Evolutionary conservation across 2,113 vertebrate genomes (phyloP), one percentile per base, ranked within the genome.

Genomic region (Protomyctophum bolini): DNA sequence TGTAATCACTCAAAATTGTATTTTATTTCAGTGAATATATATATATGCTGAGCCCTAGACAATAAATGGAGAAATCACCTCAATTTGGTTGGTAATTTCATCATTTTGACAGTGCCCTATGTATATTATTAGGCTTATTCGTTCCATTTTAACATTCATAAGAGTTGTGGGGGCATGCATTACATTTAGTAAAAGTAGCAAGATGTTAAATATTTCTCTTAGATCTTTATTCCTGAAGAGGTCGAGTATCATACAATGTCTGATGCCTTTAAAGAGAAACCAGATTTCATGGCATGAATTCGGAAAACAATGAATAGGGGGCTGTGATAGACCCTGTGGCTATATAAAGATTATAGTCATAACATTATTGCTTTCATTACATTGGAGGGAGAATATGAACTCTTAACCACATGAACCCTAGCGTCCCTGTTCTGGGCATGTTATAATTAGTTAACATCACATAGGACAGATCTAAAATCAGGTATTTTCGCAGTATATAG

Each of bases 211-310:
- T 77, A 85, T 58, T 78, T 87, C 79, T 68, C 70, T 88, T 85
- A 86, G 72, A 88, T 89, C 81, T 91, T 91, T 90, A 91, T 91
- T 91, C 90, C 89, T 90, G 89, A 91, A 91, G 72, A 89, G 79
- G 74, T 75, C 76, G 75, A 81, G 81, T 87, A 90, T 86, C 86
- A 87, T 87, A 91, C 90, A 91, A 86, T 83, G 73, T 87, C 79
- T 67, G 80, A 88, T 85, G 82, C 81, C 84, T 84, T 91, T 78
- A 8, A 71, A 82, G 86, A 81, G 73, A 88, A 88, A 77, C 83
- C 80, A 82, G 83, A 21, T 82, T 86, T 86, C 49, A 84, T 88
- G 89, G 79, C 80, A 87, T 88, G 64, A 70, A 84, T 71, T 80
- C 68, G 80, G 86, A 82, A 80, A 86, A 90, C 83, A 87, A 80